Evolutionary conservation across 2,797 vertebrate species (phyloP).

Genomic region (Premnoplex brunnescens): DNA sequence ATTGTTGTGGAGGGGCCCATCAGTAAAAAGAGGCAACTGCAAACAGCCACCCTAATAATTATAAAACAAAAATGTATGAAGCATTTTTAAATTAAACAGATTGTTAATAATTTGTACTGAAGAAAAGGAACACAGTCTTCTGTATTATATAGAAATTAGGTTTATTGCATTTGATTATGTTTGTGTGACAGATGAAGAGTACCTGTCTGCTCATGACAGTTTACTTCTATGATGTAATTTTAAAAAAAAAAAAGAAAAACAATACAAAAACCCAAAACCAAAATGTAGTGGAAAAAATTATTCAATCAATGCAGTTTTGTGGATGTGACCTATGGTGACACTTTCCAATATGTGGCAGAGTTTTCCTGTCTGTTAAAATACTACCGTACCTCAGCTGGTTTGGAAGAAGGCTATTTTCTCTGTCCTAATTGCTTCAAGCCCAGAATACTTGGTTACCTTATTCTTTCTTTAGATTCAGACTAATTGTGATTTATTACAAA

Average conservation of each 20-base stretch:
- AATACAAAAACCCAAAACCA: neutral
- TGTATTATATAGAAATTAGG: slow-evolving; percentile 55
- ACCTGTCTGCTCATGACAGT: slow-evolving; percentile 33
- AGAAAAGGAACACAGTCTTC: slow-evolving; percentile 58
- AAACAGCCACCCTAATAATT: neutral
- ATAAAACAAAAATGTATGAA: neutral
- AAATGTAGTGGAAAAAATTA: slow-evolving; percentile 17
- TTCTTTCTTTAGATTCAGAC: slow-evolving; percentile 22
- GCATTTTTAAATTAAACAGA: neutral
- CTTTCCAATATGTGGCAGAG: slow-evolving; percentile 5
- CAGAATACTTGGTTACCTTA: neutral
- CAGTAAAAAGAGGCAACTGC: slow-evolving; percentile 16
- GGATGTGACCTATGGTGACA: neutral
- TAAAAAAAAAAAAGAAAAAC: neutral
- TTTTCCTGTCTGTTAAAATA: slow-evolving; percentile 19
- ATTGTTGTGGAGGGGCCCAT: neutral
- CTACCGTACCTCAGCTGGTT: neutral
- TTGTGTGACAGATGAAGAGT: slow-evolving; percentile 45
- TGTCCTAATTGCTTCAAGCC: neutral
- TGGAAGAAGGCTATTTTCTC: slow-evolving; percentile 28
- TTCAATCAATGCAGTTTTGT: slow-evolving; percentile 16
- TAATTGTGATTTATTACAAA: slow-evolving; percentile 19
- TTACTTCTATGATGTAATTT: neutral
- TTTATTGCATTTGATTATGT: slow-evolving; percentile 73
- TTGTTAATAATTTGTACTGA: neutral